phyloP scores from a whole-genome alignment of 2,797 vertebrate genomes.

The Halcyon leucocephala region DNA sequence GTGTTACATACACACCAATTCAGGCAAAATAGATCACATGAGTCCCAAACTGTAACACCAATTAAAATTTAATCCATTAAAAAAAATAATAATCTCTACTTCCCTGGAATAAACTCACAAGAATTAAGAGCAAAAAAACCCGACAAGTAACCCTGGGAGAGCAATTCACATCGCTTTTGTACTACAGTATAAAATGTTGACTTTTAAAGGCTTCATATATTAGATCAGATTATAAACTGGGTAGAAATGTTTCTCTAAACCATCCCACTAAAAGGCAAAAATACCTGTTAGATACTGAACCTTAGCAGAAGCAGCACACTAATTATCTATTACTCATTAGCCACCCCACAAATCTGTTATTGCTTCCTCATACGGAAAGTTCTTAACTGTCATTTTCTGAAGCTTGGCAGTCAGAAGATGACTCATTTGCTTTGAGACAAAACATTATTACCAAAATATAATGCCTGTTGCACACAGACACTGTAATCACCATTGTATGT shows the following conservation, averaged over 20 bases:
- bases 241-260: not conserved
- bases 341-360: not conserved
- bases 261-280: not conserved
- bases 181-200: accelerated
- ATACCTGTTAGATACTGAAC: not conserved
- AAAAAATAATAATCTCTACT: not conserved
- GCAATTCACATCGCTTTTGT: not conserved
- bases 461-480: constrained; percentile 2
- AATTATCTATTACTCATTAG: not conserved
- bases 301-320: not conserved
- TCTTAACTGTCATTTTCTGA: not conserved
- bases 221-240: not conserved
- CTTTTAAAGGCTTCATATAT: not conserved
- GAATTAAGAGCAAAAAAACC: not conserved
- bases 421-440: constrained; percentile 48
- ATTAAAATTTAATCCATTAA: not conserved
- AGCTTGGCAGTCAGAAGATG: constrained; percentile 9
- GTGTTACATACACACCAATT: not conserved
- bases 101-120: not conserved
- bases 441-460: constrained; percentile 29
- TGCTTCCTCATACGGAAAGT: constrained; percentile 29
- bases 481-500: constrained; percentile 50
- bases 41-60: not conserved
- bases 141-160: not conserved
- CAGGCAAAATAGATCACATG: not conserved